phyloP scores from a whole-genome alignment of 1,140 invertebrate genomes.

The Choristoneura fumiferana region DNA sequence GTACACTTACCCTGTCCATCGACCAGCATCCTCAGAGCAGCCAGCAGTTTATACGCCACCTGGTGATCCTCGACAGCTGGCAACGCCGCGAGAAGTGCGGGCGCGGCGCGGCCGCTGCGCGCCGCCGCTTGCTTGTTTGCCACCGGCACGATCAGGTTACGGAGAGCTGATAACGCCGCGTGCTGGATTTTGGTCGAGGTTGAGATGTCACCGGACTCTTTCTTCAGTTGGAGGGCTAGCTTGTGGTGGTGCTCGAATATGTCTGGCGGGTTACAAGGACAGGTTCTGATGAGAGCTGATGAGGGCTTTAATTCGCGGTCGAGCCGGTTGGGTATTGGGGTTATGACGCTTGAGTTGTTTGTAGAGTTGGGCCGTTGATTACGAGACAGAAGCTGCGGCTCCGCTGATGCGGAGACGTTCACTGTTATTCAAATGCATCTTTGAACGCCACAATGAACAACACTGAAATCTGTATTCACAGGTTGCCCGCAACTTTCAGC shows the following conservation, averaged over 20 bases:
- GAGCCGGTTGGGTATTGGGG: too few species aligned
- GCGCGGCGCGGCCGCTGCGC: slow-evolving; percentile 79
- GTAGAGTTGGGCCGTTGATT: too few species aligned
- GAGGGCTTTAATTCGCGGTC: too few species aligned
- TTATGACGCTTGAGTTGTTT: too few species aligned
- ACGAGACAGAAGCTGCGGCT: too few species aligned
- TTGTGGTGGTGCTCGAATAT: slow-evolving; percentile 54
- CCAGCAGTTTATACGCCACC: slow-evolving; percentile 92
- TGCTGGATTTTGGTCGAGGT: slow-evolving; percentile 83
- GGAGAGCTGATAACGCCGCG: slow-evolving; percentile 88
- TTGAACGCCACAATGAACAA: too few species aligned
- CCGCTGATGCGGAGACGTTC: too few species aligned
- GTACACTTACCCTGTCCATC: slow-evolving; percentile 52
- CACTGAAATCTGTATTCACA: too few species aligned
- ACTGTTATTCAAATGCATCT: too few species aligned
- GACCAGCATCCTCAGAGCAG: slow-evolving; percentile 89
- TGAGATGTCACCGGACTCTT: slow-evolving; percentile 34
- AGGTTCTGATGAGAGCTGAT: too few species aligned
- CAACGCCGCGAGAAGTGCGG: slow-evolving; percentile 83
- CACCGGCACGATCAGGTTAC: slow-evolving; percentile 90
- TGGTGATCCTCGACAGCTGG: slow-evolving; percentile 87
- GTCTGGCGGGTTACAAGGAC: slow-evolving; percentile 42
- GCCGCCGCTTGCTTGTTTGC: slow-evolving; percentile 88
- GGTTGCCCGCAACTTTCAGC: too few species aligned
- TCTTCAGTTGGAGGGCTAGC: slow-evolving; percentile 31